A percentile compares a stretch with the other conserved stretches of the same genome.
Conservation (phyloP, 2,797 vertebrate genomes). For the Loriculus beryllinus region DNA sequence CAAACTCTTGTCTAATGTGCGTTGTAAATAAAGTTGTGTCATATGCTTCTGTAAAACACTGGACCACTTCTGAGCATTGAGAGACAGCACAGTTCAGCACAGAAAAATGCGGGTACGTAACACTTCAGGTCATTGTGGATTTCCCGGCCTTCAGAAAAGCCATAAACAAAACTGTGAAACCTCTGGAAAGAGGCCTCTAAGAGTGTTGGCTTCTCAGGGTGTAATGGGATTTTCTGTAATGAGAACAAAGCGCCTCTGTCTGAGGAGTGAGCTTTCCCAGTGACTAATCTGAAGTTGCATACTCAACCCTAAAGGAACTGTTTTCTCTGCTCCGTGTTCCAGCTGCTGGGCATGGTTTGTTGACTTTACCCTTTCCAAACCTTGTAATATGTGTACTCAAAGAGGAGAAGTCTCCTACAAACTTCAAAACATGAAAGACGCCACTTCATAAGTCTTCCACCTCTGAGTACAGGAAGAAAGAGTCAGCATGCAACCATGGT, state of each 20-base stretch:
- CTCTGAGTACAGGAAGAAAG: not conserved
- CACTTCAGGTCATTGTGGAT: not conserved
- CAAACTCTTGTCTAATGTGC: not conserved
- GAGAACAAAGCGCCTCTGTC: not conserved
- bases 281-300: not conserved
- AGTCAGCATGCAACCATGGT: not conserved
- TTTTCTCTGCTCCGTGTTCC: not conserved
- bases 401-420: not conserved
- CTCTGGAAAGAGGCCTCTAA: not conserved
- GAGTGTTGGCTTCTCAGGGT: not conserved
- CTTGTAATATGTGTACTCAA: conserved; percentile 1
- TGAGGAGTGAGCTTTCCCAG: not conserved
- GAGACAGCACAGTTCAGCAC: not conserved
- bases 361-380: conserved; percentile 28
- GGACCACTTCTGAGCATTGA: not conserved
- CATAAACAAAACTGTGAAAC: not conserved
- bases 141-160: not conserved
- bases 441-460: conserved; percentile 18
- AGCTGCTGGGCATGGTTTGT: conserved; percentile 31
- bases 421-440: conserved; percentile 21
- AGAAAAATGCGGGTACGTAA: not conserved
- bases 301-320: not conserved
- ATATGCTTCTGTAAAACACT: not conserved
- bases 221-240: not conserved
- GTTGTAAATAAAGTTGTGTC: not conserved